A percentile compares a stretch with the other conserved stretches of the same genome.
Evolutionary conservation across 2,797 vertebrate species (phyloP).

Genomic region (Platalea minor): DNA sequence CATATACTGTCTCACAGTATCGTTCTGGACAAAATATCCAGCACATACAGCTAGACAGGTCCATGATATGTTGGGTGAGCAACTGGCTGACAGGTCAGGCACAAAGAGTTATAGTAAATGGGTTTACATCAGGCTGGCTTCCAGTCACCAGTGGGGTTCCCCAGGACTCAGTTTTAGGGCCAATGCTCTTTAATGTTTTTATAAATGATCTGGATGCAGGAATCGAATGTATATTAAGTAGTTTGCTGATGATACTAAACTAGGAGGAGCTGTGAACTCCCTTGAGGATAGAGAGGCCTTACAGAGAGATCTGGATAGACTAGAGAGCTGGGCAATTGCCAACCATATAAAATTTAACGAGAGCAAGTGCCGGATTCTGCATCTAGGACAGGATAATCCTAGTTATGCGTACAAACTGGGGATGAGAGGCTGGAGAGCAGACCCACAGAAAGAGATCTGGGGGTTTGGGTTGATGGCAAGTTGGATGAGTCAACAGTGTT

Average conservation of each 20-base stretch:
- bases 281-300: accelerated
- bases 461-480: not conserved
- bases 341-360: not conserved
- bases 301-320: not conserved
- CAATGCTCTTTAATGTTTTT: not conserved
- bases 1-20: not conserved
- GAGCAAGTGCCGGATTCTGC: not conserved
- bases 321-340: accelerated
- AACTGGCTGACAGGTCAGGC: not conserved
- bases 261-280: not conserved
- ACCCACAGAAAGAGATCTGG: not conserved
- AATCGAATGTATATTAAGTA: not conserved
- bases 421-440: not conserved
- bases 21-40: not conserved
- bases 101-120: not conserved
- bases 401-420: accelerated
- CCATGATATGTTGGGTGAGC: not conserved
- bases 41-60: not conserved
- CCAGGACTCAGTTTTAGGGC: not conserved
- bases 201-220: not conserved
- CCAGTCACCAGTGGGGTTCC: accelerated
- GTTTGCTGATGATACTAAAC: not conserved
- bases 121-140: not conserved
- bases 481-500: not conserved
- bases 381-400: not conserved